Evolutionary conservation across 2,797 vertebrate genomes (phyloP), one percentile per base, ranked within the genome.

Genomic region (Gadopsis marmoratus): DNA sequence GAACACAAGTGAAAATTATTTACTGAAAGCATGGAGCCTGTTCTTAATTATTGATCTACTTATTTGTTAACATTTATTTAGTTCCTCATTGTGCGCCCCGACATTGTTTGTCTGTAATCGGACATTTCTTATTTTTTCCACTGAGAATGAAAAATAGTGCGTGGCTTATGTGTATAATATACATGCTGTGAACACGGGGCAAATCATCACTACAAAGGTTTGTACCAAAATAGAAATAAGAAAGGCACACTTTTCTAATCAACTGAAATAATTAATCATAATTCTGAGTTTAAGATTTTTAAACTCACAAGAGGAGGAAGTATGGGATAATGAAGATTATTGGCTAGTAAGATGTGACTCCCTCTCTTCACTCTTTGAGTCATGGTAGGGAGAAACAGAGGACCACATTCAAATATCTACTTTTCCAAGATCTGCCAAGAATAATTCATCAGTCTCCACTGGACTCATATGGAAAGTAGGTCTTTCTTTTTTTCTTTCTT

Each of bases 381-480:
- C 56, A 39, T 11, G 29, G 19, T 53, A 37, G 19, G 37, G 21
- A 7, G 9, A 79, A 70, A 11, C 67, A 56, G 54, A 72, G 39
- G 62, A 66, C 47, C 41, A 35, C n/a, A 72, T 75, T 78, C 7
- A 70, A 71, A 84, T 33, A 81, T 71, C 39, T 55, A 41, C 74
- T 77, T 72, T 29, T 74, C 39, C 71, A 84, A 76, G 50, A 56
- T 81, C 26, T 81, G 68, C 56, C 43, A 76, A 76, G 33, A 81
- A 85, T 61, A 61, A 61, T 68, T 65, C 61, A 75, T 16, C 41
- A 45, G 71, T 78, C 71, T 74, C 63, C 0, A 6, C 35, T 72
- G 60, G 55, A 69, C 73, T 81, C 37, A 72, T 63, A 71, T 65
- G 12, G 19, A 54, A 67, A 58, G 19, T 7, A 5, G 11, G 47